phyloP scores from a whole-genome alignment of 2,797 vertebrate genomes.

The Semotilus atromaculatus region DNA sequence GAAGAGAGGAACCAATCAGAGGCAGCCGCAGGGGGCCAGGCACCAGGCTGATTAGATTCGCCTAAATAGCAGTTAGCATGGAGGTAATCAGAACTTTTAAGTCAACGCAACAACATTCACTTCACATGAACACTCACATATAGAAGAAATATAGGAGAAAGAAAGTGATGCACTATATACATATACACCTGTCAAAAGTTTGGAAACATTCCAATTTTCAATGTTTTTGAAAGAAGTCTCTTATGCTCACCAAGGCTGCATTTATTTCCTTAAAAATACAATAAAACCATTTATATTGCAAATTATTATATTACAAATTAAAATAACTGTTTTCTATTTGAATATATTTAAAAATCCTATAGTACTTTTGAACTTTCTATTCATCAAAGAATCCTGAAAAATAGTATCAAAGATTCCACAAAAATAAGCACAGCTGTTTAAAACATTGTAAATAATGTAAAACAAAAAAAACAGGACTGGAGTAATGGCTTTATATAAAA shows the following conservation, averaged over 20 bases:
- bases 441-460: neutral
- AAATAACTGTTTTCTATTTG: too few species aligned
- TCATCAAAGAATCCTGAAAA: neutral
- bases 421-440: neutral
- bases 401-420: neutral
- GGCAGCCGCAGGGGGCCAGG: conserved; percentile 52
- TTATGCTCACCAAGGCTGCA: neutral
- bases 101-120: conserved; percentile 27
- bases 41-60: conserved; percentile 56
- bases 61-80: conserved; percentile 52
- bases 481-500: neutral
- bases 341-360: too few species aligned
- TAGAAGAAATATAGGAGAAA: neutral
- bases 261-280: too few species aligned
- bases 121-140: conserved; percentile 14
- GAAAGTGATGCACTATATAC: neutral
- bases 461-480: neutral
- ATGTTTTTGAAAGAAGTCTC: neutral
- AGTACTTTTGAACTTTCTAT: neutral
- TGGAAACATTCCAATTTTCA: neutral
- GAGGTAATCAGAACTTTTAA: conserved; percentile 57
- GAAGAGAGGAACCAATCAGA: conserved; percentile 62
- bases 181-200: neutral
- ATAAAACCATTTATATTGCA: too few species aligned
- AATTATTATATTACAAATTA: too few species aligned